Percentiles rank a stretch among this genome's conserved stretches.
These are phyloP conservation scores for Pheosia gnoma DNA, from an alignment of 2,888 invertebrate genomes.

Conservation along the genomic window DNA sequence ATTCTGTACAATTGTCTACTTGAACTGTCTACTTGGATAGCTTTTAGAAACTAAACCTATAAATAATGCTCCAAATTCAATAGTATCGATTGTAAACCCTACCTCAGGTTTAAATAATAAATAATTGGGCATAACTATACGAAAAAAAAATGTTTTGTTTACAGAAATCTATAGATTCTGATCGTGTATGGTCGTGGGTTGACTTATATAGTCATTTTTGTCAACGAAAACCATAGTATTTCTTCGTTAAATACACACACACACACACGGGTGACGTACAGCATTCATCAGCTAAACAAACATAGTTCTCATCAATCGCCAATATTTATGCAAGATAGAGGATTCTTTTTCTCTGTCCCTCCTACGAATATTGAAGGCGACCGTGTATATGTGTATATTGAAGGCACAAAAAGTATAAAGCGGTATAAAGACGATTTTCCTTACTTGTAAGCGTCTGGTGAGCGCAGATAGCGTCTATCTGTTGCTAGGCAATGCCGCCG, in stretches of 20 bases:
- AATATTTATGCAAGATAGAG: slow-evolving; percentile 1
- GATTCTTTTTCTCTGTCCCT: slow-evolving; percentile 2
- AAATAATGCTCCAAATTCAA: too few relatives aligned
- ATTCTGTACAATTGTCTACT: background rate
- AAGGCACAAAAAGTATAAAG: background rate
- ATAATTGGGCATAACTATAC: too few relatives aligned
- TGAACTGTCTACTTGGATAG: background rate
- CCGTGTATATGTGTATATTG: background rate
- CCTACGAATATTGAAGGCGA: background rate
- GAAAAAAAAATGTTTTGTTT: too few relatives aligned
- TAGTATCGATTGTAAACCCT: too few relatives aligned
- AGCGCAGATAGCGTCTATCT: slow-evolving; percentile 31
- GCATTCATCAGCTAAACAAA: slow-evolving; percentile 7
- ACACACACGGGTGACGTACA: background rate
- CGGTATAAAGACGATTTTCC: slow-evolving; percentile 22
- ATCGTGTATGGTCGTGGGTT: background rate
- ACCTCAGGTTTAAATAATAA: too few relatives aligned
- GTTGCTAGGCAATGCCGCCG: slow-evolving; percentile 43
- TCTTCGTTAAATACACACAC: background rate
- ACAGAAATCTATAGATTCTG: too few relatives aligned
- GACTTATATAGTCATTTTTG: background rate
- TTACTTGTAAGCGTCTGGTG: slow-evolving; percentile 19
- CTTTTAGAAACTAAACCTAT: too few relatives aligned
- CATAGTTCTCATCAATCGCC: slow-evolving; percentile 3
- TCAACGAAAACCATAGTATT: background rate